Percentiles rank a stretch among this genome's conserved stretches.
phyloP scores from a whole-genome alignment of 2,113 vertebrate genomes.

The Rhineura floridana region DNA sequence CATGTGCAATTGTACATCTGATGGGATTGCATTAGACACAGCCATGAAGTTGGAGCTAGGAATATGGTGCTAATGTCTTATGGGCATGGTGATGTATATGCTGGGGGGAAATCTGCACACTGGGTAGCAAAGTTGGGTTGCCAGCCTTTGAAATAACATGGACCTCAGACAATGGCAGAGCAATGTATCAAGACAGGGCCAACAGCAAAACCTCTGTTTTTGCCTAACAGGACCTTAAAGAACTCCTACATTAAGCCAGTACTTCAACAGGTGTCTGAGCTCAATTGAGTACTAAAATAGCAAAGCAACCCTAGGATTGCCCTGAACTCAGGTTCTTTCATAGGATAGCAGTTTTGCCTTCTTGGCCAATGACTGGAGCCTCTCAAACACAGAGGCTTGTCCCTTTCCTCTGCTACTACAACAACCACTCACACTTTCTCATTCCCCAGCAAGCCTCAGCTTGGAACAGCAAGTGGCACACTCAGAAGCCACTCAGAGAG shows the following conservation, averaged over 20 bases:
- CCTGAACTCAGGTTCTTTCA: neutral
- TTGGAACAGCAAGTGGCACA: neutral
- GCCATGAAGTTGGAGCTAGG: neutral
- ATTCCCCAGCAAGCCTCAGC: neutral
- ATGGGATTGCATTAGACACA: neutral
- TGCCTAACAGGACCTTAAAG: neutral
- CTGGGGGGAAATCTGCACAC: neutral
- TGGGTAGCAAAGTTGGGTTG: neutral
- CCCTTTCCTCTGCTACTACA: neutral
- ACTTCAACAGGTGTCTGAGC: neutral
- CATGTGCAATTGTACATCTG: neutral
- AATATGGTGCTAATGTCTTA: neutral
- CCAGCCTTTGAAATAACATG: neutral
- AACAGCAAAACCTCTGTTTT: neutral
- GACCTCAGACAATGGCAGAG: neutral
- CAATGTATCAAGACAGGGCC: neutral
- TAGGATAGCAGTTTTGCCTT: neutral
- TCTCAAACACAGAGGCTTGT: neutral
- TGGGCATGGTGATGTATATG: neutral
- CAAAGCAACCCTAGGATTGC: neutral
- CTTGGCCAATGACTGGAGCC: too few species aligned
- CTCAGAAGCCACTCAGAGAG: neutral
- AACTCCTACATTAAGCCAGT: neutral
- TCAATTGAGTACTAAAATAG: neutral
- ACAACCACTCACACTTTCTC: neutral